Evolutionary conservation across 2,888 invertebrate species (phyloP).

Genomic region (Pseudococcus longispinus): DNA sequence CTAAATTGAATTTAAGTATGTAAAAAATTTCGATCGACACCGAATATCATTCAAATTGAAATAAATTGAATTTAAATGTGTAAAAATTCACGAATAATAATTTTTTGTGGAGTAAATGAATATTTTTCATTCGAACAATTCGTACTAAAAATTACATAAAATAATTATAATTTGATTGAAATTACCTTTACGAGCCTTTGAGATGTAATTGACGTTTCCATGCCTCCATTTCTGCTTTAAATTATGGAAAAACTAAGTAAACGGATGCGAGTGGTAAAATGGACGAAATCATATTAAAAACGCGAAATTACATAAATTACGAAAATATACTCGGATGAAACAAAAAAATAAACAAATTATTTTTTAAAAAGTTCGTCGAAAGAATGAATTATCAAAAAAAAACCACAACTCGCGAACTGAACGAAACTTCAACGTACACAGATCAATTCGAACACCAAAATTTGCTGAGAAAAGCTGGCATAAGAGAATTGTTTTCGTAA

Average conservation of each 20-base stretch:
- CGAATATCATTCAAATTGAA: background rate
- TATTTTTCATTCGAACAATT: background rate
- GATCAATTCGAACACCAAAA: background rate
- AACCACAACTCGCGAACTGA: background rate
- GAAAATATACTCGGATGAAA: background rate
- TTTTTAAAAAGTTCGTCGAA: background rate
- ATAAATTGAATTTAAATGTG: background rate
- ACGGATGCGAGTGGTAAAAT: background rate
- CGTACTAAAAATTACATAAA: background rate
- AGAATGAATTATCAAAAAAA: background rate
- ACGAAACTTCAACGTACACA: conserved; percentile 1
- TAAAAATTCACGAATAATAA: background rate
- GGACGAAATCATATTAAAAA: conserved; percentile 10
- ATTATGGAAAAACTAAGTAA: background rate
- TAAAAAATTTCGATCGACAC: background rate
- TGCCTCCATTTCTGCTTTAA: conserved; percentile 41
- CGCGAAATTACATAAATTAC: background rate
- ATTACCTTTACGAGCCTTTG: conserved; percentile 52
- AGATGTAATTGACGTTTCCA: conserved; percentile 49
- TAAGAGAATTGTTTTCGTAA: background rate
- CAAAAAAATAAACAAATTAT: background rate
- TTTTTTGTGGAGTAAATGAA: background rate
- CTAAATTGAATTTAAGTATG: too few relatives aligned
- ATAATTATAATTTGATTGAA: background rate
- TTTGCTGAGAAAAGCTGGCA: background rate